Percentiles rank a stretch among this genome's conserved stretches.
Evolutionary conservation across 2,888 invertebrate genomes (phyloP).

Genomic region (Caenorhabditis afra): DNA sequence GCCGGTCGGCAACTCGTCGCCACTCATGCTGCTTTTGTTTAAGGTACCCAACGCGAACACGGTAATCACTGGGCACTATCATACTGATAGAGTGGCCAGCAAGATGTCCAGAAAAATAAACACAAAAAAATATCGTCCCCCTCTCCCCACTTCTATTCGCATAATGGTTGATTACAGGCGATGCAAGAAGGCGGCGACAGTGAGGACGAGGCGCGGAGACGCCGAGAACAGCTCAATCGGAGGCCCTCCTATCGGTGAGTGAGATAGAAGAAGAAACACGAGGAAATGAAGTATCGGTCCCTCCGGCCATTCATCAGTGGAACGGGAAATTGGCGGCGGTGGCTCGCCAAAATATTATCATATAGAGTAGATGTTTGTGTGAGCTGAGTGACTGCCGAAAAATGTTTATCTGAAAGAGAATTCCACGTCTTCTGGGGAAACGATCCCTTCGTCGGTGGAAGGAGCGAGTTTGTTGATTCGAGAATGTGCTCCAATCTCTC

Average conservation of each 20-base stretch:
- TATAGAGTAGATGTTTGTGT: no score
- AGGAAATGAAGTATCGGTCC: no score
- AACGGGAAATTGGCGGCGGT: not conserved
- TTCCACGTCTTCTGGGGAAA: no score
- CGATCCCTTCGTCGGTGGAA: no score
- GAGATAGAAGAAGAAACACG: not conserved
- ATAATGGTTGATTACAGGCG: constrained; percentile 52
- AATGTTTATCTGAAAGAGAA: no score
- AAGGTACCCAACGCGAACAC: constrained; percentile 51
- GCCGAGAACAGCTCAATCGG: constrained; percentile 79
- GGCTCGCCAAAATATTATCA: no score
- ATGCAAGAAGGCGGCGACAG: constrained; percentile 71
- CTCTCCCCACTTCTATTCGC: not conserved
- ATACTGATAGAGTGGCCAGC: no score
- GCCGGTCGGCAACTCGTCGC: constrained; percentile 45
- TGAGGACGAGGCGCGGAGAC: constrained; percentile 79
- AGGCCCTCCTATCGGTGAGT: constrained; percentile 78
- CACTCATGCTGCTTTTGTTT: constrained; percentile 62
- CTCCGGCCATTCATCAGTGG: not conserved
- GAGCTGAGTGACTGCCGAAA: no score
- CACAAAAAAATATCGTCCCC: not conserved
- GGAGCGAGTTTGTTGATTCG: no score
- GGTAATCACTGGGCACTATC: constrained; percentile 44
- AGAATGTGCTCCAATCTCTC: no score
- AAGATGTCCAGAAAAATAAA: not conserved